Conservation (phyloP, 2,797 vertebrate genomes). For the Monodelphis domestica region DNA sequence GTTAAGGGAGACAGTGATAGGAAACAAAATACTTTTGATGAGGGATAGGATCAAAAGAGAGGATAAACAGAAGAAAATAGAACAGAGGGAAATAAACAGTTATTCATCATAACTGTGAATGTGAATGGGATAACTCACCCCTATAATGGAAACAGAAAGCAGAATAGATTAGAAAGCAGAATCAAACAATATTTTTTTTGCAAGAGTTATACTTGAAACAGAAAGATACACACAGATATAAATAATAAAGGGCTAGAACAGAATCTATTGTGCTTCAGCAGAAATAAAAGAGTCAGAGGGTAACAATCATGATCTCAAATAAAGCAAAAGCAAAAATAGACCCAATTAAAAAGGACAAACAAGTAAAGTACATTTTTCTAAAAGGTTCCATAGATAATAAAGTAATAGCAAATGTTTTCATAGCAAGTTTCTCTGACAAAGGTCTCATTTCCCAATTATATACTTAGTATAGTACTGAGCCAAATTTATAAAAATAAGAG, state of each 20-base stretch:
- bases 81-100: neutral
- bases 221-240: neutral
- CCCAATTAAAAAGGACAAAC: neutral
- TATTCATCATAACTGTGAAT: neutral
- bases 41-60: neutral
- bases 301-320: neutral
- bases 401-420: neutral
- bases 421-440: neutral
- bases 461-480: neutral
- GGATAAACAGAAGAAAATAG: neutral
- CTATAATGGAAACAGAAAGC: neutral
- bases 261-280: neutral
- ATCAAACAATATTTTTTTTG: too few species aligned
- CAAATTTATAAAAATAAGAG: neutral
- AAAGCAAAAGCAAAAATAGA: neutral
- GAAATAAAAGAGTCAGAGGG: neutral
- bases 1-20: neutral
- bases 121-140: neutral
- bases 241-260: neutral
- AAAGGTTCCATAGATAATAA: neutral
- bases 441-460: neutral
- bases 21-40: neutral
- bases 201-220: neutral
- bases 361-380: neutral
- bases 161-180: neutral